Evolutionary conservation across 2,797 vertebrate genomes (phyloP).

Genomic region (Protonibea diacanthus): DNA sequence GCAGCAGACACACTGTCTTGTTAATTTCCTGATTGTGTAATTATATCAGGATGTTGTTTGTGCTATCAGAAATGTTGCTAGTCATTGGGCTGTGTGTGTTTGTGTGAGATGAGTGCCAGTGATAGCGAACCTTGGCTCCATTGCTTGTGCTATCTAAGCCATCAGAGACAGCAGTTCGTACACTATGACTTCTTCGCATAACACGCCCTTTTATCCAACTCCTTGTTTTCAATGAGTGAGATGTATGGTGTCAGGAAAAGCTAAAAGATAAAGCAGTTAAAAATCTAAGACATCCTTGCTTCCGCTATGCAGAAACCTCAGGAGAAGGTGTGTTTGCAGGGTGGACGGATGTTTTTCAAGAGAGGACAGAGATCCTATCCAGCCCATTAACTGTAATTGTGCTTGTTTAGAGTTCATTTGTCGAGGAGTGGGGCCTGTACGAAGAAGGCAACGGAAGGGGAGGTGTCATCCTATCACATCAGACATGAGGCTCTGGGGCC

Average conservation of each 20-base stretch:
- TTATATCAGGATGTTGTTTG: conserved; percentile 83
- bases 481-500: conserved; percentile 66
- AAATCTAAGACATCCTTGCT: conserved; percentile 18
- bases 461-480: conserved; percentile 80
- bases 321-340: conserved; percentile 39
- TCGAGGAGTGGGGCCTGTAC: conserved; percentile 48
- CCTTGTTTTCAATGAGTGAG: conserved; percentile 23
- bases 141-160: conserved; percentile 61
- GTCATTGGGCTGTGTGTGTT: conserved; percentile 79
- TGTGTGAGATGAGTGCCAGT: conserved; percentile 75
- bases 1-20: conserved; percentile 76
- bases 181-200: conserved; percentile 44
- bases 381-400: conserved; percentile 76
- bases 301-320: conserved; percentile 25
- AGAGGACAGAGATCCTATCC: conserved; percentile 72
- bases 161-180: conserved; percentile 69
- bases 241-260: conserved; percentile 18
- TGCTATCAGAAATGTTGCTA: conserved; percentile 71
- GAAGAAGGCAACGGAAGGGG: conserved; percentile 68
- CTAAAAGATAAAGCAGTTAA: conserved; percentile 10
- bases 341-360: conserved; percentile 69
- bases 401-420: conserved; percentile 65
- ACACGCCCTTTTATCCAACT: conserved; percentile 34
- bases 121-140: conserved; percentile 72
- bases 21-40: conserved; percentile 82